Conservation (phyloP, 1,140 invertebrate species). For the Lerema accius region DNA sequence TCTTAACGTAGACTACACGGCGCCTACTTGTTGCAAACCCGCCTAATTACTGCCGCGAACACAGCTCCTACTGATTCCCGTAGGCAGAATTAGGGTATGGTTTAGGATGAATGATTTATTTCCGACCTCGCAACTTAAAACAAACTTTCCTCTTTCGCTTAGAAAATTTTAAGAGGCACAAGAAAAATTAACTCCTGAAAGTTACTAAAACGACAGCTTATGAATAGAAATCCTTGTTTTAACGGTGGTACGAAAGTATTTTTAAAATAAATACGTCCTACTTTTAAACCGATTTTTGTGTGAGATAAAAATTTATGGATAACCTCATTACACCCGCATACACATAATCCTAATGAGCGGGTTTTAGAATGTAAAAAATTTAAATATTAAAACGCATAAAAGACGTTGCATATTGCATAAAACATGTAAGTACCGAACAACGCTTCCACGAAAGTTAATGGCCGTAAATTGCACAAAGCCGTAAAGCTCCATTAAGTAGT, state of each 20-base stretch:
- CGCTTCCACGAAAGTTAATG: neutral
- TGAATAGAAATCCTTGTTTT: no score
- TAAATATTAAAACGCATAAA: constrained; percentile 3
- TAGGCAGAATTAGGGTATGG: constrained; percentile 51
- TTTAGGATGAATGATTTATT: constrained; percentile 61
- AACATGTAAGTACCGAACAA: neutral
- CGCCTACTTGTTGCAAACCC: constrained; percentile 55
- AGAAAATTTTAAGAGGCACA: constrained; percentile 1
- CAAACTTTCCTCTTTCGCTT: constrained; percentile 5
- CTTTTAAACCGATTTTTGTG: no score
- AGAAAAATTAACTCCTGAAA: no score
- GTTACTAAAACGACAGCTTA: no score
- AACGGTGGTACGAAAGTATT: no score
- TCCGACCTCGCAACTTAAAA: constrained; percentile 32
- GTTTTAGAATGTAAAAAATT: neutral
- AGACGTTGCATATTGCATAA: neutral
- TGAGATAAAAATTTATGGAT: no score
- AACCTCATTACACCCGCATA: no score
- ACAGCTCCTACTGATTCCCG: constrained; percentile 50
- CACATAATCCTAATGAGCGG: no score
- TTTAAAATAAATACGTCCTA: no score
- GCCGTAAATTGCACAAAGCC: constrained; percentile 1
- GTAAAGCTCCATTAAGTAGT: constrained; percentile 20
- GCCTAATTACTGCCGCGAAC: constrained; percentile 58
- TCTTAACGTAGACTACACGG: constrained; percentile 13